Percentiles rank a stretch among this genome's conserved stretches.
These are phyloP conservation scores for Acanthopleura granulata DNA, from an alignment of 2,888 invertebrate species.

Conservation along the genomic window DNA sequence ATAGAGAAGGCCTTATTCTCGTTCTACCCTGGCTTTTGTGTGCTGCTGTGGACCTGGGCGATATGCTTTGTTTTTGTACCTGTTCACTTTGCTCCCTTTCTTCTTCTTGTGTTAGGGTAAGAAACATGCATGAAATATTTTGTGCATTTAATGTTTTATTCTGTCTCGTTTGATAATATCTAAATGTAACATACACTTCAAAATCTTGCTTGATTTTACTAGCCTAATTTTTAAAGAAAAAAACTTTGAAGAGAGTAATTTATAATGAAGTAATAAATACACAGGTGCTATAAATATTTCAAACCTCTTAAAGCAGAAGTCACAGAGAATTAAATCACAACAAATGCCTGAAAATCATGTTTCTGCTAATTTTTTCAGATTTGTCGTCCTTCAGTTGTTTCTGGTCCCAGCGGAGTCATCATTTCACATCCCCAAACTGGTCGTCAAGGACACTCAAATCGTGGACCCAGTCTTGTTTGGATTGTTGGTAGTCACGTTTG, in stretches of 20 bases:
- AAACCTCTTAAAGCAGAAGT: too few relatives aligned
- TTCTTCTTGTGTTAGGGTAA: constrained; percentile 27
- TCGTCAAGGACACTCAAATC: background rate
- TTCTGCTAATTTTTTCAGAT: constrained; percentile 20
- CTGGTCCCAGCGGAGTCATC: constrained; percentile 26
- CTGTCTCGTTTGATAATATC: too few relatives aligned
- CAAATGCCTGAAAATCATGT: background rate
- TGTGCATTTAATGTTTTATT: background rate
- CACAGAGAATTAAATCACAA: too few relatives aligned
- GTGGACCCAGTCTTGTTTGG: constrained; percentile 25
- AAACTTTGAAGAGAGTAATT: too few relatives aligned
- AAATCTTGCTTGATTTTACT: too few relatives aligned
- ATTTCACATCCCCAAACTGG: constrained; percentile 16
- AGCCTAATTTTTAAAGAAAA: too few relatives aligned
- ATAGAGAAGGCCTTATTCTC: constrained; percentile 29
- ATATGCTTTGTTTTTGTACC: constrained; percentile 8
- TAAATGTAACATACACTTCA: too few relatives aligned
- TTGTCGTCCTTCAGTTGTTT: constrained; percentile 29
- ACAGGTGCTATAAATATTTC: too few relatives aligned
- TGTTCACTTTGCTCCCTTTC: constrained; percentile 24
- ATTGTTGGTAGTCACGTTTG: background rate
- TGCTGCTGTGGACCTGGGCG: constrained; percentile 28
- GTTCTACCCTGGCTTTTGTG: constrained; percentile 27
- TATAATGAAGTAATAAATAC: too few relatives aligned
- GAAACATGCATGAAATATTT: background rate